Evolutionary conservation across 2,113 vertebrate species (phyloP), one percentile per base, ranked within the genome.

Genomic region (Perca flavescens): DNA sequence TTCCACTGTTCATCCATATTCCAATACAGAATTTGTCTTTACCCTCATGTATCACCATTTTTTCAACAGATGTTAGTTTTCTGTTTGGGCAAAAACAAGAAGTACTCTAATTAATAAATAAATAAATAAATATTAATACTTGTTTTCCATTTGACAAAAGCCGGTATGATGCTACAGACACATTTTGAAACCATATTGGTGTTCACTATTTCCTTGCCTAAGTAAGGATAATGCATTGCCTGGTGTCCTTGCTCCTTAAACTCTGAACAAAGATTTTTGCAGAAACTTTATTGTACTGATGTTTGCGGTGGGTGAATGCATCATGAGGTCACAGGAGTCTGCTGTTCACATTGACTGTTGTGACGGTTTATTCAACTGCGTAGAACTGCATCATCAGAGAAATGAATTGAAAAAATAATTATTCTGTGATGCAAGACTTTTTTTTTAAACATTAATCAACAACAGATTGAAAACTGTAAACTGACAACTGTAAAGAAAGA

Each of bases 271-370:
- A 72, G n/a, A 64, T 9, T 58, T 34, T 49, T 50, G 28, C 36
- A 34, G 53, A 50, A 34, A 5, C 40, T 17, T 40, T 25, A 49
- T 11, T 6, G 28, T 21, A 13, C 14, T 16, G 46, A 36, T 66
- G 53, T 28, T 49, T 80, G 28, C 25, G 52, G 15, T 25, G 62
- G 8, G 25, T 28, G 43, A 47, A 46, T 3, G 17, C 50, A 56
- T 62, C 6, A 17, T 19, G 57, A 50, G 21, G 46, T 31, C 16
- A 31, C 16, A 19, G 53, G 14, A 34, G 17, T 56, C 4, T 19
- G 40, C n/a, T 52, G 53, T 74, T 60, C 66, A 28, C 70, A 81
- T 12, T 71, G 34, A 54, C 28, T 40, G 15, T 74, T 6, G 28
- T 61, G 17, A 16, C 57, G 31, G 9, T 34, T 34, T 34, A 34